Base-by-base conservation (phyloP, 2,797 vertebrate genomes). In the Menidia menidia region DNA sequence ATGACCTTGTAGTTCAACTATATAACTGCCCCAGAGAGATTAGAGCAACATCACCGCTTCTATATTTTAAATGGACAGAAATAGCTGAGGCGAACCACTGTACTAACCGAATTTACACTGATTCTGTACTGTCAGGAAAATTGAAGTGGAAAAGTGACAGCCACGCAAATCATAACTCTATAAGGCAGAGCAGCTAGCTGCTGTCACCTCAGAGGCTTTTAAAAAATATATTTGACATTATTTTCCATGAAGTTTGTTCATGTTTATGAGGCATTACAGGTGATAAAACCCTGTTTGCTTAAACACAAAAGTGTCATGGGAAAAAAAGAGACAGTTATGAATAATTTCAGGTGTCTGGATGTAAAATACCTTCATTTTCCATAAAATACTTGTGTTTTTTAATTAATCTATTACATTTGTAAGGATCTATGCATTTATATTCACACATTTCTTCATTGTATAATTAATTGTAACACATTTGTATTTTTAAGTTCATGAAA, bases 21-120 rank as follows among this genome's bases (percentile, higher is more conserved):
- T 70, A 9, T 64, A 58, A 52, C 61, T 70, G 54, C 64, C 71
- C 72, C 78, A 68, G 60, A 69, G 72, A 68, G 68, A 75, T 77
- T 56, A 44, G 19, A 67, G 50, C 63, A 60, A 43, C 55, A 55
- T 15, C 41, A 12, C 18, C 2, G 33, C 59, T 68, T 60, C 73
- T 59, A 67, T 72, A 61, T 68, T 71, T 68, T 63, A 62, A 48
- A 53, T 48, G 10, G 32, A 59, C 58, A 71, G 51, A 77, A 64
- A 73, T 65, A 77, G 64, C 64, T 7, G 43, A 62, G 43, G 0
- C 8, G 35, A 73, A 67, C 6, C 14, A 50, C 62, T 45, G 44
- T 52, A 47, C 33, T 31, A 55, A 68, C 66, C 60, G 51, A 48
- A 78, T 77, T 71, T 68, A 72, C 51, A 82, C 59, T 62, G 60